A percentile compares a stretch with the other conserved stretches of the same genome.
Conservation (phyloP, 2,888 invertebrate species). For the Escarpia spicata region DNA sequence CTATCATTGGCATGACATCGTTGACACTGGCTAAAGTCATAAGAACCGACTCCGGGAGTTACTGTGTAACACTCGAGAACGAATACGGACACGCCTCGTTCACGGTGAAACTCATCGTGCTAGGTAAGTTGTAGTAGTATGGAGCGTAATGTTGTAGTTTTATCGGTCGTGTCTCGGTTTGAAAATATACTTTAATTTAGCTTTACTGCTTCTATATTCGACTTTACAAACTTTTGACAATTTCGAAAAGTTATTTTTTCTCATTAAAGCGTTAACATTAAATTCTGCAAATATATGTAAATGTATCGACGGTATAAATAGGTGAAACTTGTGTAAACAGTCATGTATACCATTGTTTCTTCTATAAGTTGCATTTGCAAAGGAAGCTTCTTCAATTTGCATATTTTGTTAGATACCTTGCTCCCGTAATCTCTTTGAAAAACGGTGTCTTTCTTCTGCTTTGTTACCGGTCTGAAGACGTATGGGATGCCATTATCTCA, state of each 20-base stretch:
- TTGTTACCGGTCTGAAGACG: no score
- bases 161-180: neutral
- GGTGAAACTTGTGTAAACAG: no score
- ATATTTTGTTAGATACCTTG: no score
- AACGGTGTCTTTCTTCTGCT: no score
- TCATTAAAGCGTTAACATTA: neutral
- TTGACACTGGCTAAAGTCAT: conserved; percentile 42
- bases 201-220: neutral
- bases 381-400: no score
- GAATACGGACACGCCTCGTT: conserved; percentile 40
- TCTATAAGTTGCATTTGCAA: no score
- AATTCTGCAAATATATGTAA: neutral
- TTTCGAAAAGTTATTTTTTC: neutral
- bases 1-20: conserved; percentile 44
- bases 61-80: conserved; percentile 43
- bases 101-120: conserved; percentile 42
- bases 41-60: conserved; percentile 43
- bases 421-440: no score
- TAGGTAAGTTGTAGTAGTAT: conserved; percentile 70
- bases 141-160: neutral
- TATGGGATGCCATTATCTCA: no score
- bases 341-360: no score
- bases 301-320: no score
- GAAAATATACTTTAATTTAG: neutral
- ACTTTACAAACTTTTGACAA: neutral